Evolutionary conservation across 2,888 invertebrate species (phyloP).

Genomic region (Oscheius myriophilus): DNA sequence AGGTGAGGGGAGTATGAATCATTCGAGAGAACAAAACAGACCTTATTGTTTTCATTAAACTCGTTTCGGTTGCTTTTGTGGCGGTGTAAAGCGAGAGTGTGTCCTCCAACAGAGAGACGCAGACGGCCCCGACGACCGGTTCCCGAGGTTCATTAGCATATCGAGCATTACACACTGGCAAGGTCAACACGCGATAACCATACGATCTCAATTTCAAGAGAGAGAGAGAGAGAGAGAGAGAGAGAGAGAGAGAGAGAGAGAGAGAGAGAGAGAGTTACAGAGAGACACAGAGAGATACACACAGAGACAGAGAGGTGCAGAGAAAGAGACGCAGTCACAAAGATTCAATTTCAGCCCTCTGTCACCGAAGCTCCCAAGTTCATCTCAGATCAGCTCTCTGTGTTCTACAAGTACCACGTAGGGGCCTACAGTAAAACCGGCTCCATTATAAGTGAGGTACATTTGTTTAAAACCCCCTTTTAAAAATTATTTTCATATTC

Average conservation of each 20-base stretch:
- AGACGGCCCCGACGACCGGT: neutral
- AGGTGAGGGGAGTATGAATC: slow-evolving; percentile 31
- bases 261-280: too few species aligned
- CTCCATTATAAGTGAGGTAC: slow-evolving; percentile 39
- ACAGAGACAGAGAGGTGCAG: neutral
- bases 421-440: slow-evolving; percentile 48
- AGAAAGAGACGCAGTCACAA: slow-evolving; percentile 4
- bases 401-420: slow-evolving; percentile 62
- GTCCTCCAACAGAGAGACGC: neutral
- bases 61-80: slow-evolving; percentile 8
- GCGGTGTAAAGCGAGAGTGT: neutral
- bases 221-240: too few species aligned
- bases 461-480: neutral
- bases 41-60: neutral
- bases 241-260: too few species aligned
- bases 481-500: neutral
- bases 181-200: too few species aligned
- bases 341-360: slow-evolving; percentile 14
- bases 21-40: too few species aligned
- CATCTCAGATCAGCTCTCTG: slow-evolving; percentile 31
- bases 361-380: slow-evolving; percentile 17
- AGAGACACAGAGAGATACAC: too few species aligned
- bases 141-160: too few species aligned
- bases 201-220: too few species aligned
- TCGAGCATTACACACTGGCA: too few species aligned